phyloP scores from a whole-genome alignment of 2,888 invertebrate genomes.

The Caradrina clavipalpis region DNA sequence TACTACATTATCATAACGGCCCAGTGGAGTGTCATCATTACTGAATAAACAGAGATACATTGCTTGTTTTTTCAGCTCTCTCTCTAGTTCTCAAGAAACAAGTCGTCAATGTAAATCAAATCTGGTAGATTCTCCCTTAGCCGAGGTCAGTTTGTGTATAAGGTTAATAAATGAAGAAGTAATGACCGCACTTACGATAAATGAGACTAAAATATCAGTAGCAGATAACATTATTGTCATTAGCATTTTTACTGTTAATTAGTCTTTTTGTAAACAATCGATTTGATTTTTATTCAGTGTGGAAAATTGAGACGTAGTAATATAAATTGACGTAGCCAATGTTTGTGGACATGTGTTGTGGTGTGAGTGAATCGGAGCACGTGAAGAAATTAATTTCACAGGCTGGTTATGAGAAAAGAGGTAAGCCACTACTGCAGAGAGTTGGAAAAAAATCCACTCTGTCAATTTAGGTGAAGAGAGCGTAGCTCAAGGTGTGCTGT shows the following conservation, averaged over 20 bases:
- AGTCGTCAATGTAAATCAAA: slow-evolving; percentile 57
- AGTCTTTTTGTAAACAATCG: slow-evolving; percentile 40
- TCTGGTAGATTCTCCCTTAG: slow-evolving; percentile 43
- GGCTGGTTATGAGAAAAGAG: too few relatives aligned
- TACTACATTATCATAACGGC: slow-evolving; percentile 51
- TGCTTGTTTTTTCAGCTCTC: slow-evolving; percentile 34
- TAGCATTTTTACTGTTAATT: slow-evolving; percentile 62
- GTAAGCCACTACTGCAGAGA: too few relatives aligned
- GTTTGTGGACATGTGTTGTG: neutral
- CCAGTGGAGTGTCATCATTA: slow-evolving; percentile 67
- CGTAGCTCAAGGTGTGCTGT: too few relatives aligned
- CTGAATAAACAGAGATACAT: slow-evolving; percentile 62
- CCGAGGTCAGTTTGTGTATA: slow-evolving; percentile 16
- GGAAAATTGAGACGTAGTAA: slow-evolving; percentile 4
- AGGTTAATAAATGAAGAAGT: slow-evolving; percentile 66
- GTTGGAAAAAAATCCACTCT: too few relatives aligned
- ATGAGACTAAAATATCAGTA: slow-evolving; percentile 66
- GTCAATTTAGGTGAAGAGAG: too few relatives aligned
- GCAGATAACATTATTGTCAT: slow-evolving; percentile 60
- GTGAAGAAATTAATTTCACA: neutral
- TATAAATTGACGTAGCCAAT: neutral
- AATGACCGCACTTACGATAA: slow-evolving; percentile 78
- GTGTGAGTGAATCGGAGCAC: neutral
- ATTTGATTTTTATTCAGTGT: slow-evolving; percentile 22
- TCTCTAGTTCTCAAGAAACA: neutral